A percentile compares a stretch with the other conserved stretches of the same genome.
These are phyloP conservation scores for Nycticorax nycticorax DNA, from an alignment of 2,113 vertebrate genomes.

Conservation along the genomic window DNA sequence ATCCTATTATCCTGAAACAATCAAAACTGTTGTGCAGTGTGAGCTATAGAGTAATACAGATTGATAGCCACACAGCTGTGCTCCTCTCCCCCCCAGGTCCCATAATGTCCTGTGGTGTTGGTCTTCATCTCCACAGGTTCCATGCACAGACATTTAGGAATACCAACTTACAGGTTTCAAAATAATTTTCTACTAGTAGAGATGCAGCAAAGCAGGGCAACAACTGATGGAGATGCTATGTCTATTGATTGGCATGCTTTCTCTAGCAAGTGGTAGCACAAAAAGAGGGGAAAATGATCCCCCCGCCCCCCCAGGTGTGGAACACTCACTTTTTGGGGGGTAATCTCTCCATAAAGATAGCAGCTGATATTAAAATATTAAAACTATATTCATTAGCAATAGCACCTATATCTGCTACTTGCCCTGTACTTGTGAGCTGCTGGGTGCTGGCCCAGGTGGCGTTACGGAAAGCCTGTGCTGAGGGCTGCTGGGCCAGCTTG, in stretches of 20 bases:
- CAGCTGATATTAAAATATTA: not conserved
- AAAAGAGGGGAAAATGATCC: not conserved
- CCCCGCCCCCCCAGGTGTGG: not conserved
- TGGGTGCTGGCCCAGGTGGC: not conserved
- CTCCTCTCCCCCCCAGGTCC: not conserved
- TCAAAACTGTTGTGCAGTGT: not conserved
- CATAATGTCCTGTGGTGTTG: fast-evolving
- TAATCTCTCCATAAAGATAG: not conserved
- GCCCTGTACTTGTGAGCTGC: not conserved
- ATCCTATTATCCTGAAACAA: not conserved
- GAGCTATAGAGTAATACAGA: not conserved
- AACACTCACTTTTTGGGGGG: not conserved
- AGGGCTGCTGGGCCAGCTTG: not conserved
- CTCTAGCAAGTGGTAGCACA: not conserved
- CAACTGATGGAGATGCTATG: not conserved
- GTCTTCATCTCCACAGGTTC: not conserved
- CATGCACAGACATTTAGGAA: not conserved
- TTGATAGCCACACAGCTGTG: not conserved
- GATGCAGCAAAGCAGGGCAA: not conserved
- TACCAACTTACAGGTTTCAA: not conserved
- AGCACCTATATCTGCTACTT: not conserved
- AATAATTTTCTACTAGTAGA: not conserved
- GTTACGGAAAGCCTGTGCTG: not conserved
- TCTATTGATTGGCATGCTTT: not conserved
- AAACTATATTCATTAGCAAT: not conserved